Percentiles rank a stretch among this genome's conserved stretches.
Evolutionary conservation across 2,797 vertebrate genomes (phyloP).

Genomic region (Poliocrania exsul): DNA sequence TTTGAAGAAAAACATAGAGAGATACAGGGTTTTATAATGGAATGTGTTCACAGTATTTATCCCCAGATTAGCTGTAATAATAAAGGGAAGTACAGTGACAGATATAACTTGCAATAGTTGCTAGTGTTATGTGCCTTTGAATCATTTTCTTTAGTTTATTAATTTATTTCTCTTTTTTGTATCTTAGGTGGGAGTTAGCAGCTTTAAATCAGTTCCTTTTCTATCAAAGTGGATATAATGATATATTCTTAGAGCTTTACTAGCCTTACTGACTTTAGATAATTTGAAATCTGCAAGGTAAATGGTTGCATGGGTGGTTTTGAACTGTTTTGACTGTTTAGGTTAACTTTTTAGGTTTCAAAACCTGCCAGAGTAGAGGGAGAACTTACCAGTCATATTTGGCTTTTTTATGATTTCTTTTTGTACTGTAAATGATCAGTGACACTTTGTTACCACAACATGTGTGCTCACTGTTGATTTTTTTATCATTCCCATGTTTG

Average conservation of each 20-base stretch:
- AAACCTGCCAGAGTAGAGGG: neutral
- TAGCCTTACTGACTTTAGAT: neutral
- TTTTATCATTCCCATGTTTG: neutral
- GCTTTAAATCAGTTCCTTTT: constrained; percentile 16
- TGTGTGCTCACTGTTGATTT: neutral
- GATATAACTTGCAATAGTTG: constrained; percentile 32
- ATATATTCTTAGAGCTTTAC: neutral
- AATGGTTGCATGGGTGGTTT: neutral
- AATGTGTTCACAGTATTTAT: constrained; percentile 39
- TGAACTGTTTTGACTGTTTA: neutral
- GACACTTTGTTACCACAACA: neutral
- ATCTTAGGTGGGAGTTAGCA: neutral
- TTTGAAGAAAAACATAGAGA: constrained; percentile 1
- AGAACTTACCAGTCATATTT: neutral
- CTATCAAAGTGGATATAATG: neutral
- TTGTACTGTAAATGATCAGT: neutral
- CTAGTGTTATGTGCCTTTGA: constrained; percentile 37
- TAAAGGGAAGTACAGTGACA: constrained; percentile 9
- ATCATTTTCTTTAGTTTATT: neutral
- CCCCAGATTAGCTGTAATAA: neutral
- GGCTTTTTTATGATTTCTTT: neutral
- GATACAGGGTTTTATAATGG: constrained; percentile 2
- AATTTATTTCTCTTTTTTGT: neutral
- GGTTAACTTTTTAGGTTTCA: neutral
- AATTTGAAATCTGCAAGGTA: neutral